phyloP scores from a whole-genome alignment of 2,113 vertebrate genomes.

The Helogale parvula region DNA sequence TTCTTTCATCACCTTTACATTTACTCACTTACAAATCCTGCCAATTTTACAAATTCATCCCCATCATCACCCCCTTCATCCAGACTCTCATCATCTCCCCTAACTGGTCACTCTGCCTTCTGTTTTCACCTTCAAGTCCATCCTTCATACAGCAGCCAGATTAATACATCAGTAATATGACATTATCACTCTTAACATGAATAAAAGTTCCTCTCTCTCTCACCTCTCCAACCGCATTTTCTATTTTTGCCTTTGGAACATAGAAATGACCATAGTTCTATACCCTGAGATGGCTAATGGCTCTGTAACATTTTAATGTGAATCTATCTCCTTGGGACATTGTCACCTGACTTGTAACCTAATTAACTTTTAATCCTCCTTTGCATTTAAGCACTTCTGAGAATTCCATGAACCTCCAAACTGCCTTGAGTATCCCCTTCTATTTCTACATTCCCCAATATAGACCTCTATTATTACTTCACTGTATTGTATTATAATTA shows the following conservation, averaged over 20 bases:
- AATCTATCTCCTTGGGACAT: background rate
- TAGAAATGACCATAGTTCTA: background rate
- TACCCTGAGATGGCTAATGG: background rate
- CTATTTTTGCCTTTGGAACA: conserved; percentile 11
- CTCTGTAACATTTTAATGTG: background rate
- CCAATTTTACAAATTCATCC: background rate
- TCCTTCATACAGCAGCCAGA: background rate
- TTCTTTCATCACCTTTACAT: background rate
- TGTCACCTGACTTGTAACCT: background rate
- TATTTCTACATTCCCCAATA: background rate
- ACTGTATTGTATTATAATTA: background rate
- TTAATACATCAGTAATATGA: background rate
- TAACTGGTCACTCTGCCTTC: background rate
- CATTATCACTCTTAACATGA: background rate
- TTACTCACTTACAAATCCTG: background rate
- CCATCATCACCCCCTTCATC: background rate
- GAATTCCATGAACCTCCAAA: background rate
- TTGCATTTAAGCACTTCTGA: background rate
- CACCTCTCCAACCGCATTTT: background rate
- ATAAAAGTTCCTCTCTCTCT: background rate
- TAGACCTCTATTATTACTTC: background rate
- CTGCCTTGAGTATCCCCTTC: background rate
- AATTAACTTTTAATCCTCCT: conserved; percentile 15
- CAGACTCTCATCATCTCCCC: background rate
- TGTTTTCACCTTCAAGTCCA: background rate